Evolutionary conservation across 2,113 vertebrate species (phyloP), one percentile per base, ranked within the genome.

Genomic region (Apteryx owenii): DNA sequence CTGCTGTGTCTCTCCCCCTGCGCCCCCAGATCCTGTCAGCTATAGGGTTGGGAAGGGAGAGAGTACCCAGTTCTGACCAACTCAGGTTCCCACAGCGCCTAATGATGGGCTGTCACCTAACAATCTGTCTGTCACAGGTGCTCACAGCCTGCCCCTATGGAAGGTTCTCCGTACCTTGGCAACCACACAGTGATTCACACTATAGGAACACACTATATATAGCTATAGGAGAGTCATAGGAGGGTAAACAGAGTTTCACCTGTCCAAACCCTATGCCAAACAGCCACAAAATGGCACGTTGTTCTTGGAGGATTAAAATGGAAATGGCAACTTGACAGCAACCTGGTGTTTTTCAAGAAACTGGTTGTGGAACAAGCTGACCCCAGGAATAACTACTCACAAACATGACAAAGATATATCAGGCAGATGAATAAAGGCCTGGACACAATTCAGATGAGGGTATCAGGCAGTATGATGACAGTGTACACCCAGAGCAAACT

Each of bases 281-380:
- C 19, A 60, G 9, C 11, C 40, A 38, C 36, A 33, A 53, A 77
- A 25, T 19, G 33, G 9, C 21, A 17, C 0, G 0, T n/a, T 65
- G 18, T 51, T 89, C 33, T 40, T 72, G 81, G 18, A 78, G 29
- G 16, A 73, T 69, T 44, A 78, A 75, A 33, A 31, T 46, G 44
- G 73, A 84, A 93, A 50, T 7, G 14, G 23, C 53, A 61, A n/a
- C n/a, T 23, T 87, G 48, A 54, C 25, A 29, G 40, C 48, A 28
- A 71, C 21, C 40, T 46, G 33, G 20, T 71, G 56, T 69, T 89
- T 89, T 89, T 86, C 48, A 88, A 75, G 69, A 73, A 48, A 3
- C 14, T 68, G 9, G 10, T 26, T 69, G 65, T 54, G 50, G 61
- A 75, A 51, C 44, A 79, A 5, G 12, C 53, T 78, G 44, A 23